These are phyloP conservation scores for Andrena fulva DNA, from an alignment of 2,888 invertebrate genomes.

Conservation along the genomic window DNA sequence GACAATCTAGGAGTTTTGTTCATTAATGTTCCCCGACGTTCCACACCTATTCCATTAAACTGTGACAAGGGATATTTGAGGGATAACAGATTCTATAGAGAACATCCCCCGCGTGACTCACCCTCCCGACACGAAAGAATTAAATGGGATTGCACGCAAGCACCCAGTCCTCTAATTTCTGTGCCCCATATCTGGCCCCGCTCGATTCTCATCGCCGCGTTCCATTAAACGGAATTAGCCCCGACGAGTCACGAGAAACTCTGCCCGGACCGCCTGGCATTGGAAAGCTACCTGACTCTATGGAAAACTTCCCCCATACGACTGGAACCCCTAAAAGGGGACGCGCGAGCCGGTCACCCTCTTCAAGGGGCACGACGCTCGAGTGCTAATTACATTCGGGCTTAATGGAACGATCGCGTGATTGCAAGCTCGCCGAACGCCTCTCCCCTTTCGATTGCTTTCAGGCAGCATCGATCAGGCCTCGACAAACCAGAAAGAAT, in stretches of 20 bases:
- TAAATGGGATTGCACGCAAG: too few relatives aligned
- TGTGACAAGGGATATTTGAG: too few relatives aligned
- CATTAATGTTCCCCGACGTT: not conserved
- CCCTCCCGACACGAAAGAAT: too few relatives aligned
- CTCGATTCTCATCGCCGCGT: not conserved
- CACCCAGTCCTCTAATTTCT: too few relatives aligned
- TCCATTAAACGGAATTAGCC: constrained; percentile 5
- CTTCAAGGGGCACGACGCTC: not conserved
- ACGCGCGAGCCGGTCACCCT: not conserved
- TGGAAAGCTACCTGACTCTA: not conserved
- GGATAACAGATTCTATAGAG: too few relatives aligned
- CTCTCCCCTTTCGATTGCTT: not conserved
- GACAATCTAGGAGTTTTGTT: too few relatives aligned
- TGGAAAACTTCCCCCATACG: not conserved
- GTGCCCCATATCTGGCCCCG: not conserved
- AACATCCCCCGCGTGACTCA: too few relatives aligned
- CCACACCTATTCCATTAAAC: not conserved
- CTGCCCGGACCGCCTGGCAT: not conserved
- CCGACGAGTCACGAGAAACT: not conserved
- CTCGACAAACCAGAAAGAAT: constrained; percentile 10
- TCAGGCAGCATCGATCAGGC: constrained; percentile 8
- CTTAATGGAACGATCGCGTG: constrained; percentile 59
- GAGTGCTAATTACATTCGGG: constrained; percentile 40
- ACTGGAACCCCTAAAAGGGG: too few relatives aligned
- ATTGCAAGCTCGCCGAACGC: constrained; percentile 18